phyloP scores from a whole-genome alignment of 2,113 vertebrate species.

The Nibea coibor region DNA sequence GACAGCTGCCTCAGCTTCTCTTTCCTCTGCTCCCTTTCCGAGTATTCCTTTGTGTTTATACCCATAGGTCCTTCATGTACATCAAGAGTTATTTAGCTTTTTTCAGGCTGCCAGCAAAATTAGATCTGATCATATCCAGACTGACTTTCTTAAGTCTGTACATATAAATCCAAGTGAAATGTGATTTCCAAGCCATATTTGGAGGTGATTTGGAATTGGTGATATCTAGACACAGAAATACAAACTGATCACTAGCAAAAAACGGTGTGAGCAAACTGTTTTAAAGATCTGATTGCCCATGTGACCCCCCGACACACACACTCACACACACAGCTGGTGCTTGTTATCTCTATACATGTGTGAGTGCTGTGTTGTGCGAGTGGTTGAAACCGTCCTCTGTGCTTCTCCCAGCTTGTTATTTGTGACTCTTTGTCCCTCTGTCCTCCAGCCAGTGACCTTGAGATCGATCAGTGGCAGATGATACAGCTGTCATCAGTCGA shows the following conservation, averaged over 20 bases:
- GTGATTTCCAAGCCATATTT: too few species aligned
- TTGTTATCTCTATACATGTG: constrained; percentile 7
- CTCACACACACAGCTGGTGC: constrained; percentile 11
- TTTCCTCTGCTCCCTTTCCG: too few species aligned
- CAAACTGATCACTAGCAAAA: too few species aligned
- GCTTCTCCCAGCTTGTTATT: constrained; percentile 3
- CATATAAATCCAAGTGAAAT: too few species aligned
- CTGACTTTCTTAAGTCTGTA: too few species aligned
- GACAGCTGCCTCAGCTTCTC: neutral
- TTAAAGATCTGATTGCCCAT: too few species aligned
- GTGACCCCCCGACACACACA: too few species aligned
- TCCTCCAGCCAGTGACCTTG: constrained; percentile 25
- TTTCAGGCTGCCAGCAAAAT: too few species aligned
- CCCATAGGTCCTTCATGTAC: neutral
- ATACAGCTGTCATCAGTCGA: constrained; percentile 13
- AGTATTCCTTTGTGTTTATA: neutral
- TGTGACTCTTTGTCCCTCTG: neutral
- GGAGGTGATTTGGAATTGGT: too few species aligned
- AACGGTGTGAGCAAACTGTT: too few species aligned
- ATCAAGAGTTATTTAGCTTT: neutral
- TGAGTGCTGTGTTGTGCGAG: neutral
- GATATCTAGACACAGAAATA: too few species aligned
- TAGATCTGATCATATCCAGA: too few species aligned
- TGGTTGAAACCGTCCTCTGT: neutral
- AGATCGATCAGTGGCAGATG: constrained; percentile 15